Base-by-base conservation (phyloP, 1,140 invertebrate genomes). In the Drosophila lowei region DNA sequence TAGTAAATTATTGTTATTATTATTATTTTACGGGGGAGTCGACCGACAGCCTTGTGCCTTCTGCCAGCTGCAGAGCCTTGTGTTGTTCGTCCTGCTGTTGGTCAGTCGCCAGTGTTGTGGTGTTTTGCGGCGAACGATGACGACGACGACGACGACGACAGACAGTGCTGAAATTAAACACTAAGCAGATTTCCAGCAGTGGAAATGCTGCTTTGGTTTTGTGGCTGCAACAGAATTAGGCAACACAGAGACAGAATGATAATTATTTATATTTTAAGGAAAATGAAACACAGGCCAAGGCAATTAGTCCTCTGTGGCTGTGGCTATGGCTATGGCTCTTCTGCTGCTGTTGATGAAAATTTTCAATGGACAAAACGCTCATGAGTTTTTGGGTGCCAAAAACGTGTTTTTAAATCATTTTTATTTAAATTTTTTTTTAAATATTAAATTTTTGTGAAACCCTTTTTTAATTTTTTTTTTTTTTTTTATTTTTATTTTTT, bases 1-100 rank as follows among this genome's bases (percentile, higher is more conserved):
- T 75, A 83, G 73, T 86, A 78, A 86, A 86, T 86, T 88, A 86
- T 88, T 81, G 74, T 86, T 74, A 77, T 73, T 77, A 88, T 85
- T 85, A 85, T 85, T 68, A 80, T 71, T 70, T 57, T 50, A 61
- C 16, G 21, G 42, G 46, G 56, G 48, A 46, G 61, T 34, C 16
- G 34, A n/a, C 21, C 13, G 28, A 23, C 21, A 2, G 30, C 30
- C 30, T 34, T 38, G 34, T 13, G 34, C 34, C 34, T 13, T 38
- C 28, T 55, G 67, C 59, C 80, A 80, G 81, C 77, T 86, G 77
- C 73, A 86, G 23, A 38, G 34, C 34, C 34, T 13, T 38, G 3
- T 38, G 34, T 34, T 3, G 2, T 11, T 34, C 30, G 2, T 34
- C 8, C 30, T 34, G 30, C 68, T 42, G 50, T 41, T 54, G 63